These are phyloP conservation scores for Germaria angustata DNA, from an alignment of 2,888 invertebrate species.

Conservation along the genomic window DNA sequence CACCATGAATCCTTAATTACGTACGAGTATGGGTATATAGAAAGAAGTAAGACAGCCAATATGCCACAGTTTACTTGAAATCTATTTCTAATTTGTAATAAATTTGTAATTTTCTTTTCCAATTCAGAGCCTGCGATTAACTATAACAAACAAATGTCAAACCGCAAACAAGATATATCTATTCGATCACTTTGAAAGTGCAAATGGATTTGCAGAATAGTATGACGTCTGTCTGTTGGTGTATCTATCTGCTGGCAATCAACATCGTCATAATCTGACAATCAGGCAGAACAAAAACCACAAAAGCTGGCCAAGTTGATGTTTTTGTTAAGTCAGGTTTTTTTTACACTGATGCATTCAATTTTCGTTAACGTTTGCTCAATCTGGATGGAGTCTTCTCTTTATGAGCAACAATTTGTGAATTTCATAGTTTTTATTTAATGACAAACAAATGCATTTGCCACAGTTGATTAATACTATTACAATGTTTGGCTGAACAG, in stretches of 20 bases:
- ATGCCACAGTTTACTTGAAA: slow-evolving; percentile 39
- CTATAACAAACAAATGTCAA: slow-evolving; percentile 65
- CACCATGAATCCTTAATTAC: slow-evolving; percentile 17
- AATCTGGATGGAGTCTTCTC: no score
- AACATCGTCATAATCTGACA: slow-evolving; percentile 30
- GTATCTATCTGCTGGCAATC: no score
- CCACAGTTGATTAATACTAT: background rate
- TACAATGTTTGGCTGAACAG: background rate
- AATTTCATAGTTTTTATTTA: background rate
- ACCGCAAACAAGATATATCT: slow-evolving; percentile 63
- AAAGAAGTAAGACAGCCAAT: background rate
- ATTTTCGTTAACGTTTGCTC: background rate
- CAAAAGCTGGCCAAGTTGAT: slow-evolving; percentile 17
- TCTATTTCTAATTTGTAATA: slow-evolving; percentile 50
- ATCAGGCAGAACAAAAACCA: slow-evolving; percentile 2
- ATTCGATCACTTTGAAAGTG: background rate
- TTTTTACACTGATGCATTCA: background rate
- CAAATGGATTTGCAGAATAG: background rate
- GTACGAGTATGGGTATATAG: no score
- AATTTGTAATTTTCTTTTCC: slow-evolving; percentile 14
- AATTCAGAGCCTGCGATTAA: slow-evolving; percentile 37
- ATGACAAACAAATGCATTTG: background rate
- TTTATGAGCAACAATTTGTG: background rate
- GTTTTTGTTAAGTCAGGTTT: slow-evolving; percentile 19
- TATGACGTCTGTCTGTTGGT: background rate